Evolutionary conservation across 2,888 invertebrate species (phyloP), one percentile per base, ranked within the genome.

Genomic region (Rhorus exstirpatorius): DNA sequence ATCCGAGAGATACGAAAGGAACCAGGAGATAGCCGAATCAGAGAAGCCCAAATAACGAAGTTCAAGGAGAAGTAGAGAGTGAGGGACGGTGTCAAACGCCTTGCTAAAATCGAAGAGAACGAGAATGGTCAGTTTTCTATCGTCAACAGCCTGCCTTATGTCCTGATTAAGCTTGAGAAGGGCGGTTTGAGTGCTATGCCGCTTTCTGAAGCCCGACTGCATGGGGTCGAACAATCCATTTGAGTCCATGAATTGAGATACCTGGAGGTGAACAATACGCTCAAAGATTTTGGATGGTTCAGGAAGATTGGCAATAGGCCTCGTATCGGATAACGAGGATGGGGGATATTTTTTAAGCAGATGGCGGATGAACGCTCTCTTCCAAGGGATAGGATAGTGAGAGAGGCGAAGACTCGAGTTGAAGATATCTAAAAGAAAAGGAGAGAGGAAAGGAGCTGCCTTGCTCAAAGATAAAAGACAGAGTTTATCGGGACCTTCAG

Each of bases 191-290:
- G 38, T 67, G 31, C 31, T 31, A 31, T 31, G 31, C 6, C 31
- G 3, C 2, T 6, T 19, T 17, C 61, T 31, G 3, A 75, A 82
- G 0, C 60, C 82, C 0, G 70, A 63, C 10, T 75, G 74, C 1
- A 12, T 8, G 0, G 58, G 38, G 38, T 74, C 79, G 0, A 77
- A 46, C 0, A 71, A 0, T 4, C 31, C 3, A 17, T 68, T 14
- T 2, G 14, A 7, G 8, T n/a, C 3, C 2, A 61, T 10, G 7
- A 17, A 31, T 2, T 26, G 10, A 0, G n/a, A 4, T 0, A 74
- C 12, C 26, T 65, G 63, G 0, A 1, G 12, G 4, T 71, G 58
- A 0, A 46, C 41, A 1, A 58, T 10, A 0, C 21, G 31, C 35
- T 41, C 70, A 12, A 70, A 7, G 0, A 70, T 6, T 19, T 55